Base-by-base conservation (phyloP, 2,797 vertebrate genomes). In the Girardinus metallicus region DNA sequence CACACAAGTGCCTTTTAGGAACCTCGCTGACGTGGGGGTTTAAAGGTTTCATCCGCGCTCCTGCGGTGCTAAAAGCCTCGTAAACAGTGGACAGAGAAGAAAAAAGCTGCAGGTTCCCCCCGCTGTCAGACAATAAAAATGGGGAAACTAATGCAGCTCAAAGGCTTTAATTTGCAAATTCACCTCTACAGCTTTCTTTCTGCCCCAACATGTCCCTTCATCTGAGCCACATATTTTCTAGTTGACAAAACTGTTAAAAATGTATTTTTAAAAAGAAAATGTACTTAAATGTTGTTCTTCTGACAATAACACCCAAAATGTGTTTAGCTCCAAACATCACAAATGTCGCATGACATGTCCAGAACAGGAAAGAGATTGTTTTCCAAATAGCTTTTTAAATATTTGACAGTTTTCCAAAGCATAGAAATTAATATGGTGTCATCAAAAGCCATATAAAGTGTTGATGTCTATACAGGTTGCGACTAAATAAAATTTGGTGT, bases 1-100 rank as follows among this genome's bases (percentile, higher is more conserved):
- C 76, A 81, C 78, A 70, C 78, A 86, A 87, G 83, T 77, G 84
- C 75, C 83, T 91, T 82, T 85, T 90, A 83, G 83, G 82, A 84
- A 91, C 81, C 44, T 39, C 46, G 29, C 1, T 80, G 83, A 85
- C 39, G 43, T 78, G 84, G 16, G 71, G 73, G 75, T 86, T 79
- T 84, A 88, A 90, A 89, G 87, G 84, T 77, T 87, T 68, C 39
- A n/a, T 74, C 68, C 72, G 4, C 31, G 68, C 31, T 78, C 86
- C 60, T 80, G 44, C 86, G 84, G 77, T 76, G 76, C 75, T 89
- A 80, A 87, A 84, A 88, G 83, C 84, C 80, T 49, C 36, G 77
- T 88, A 86, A 88, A 86, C 53, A 72, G 16, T 78, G 18, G 31
- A 47, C 46, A 1, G 51, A 71, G 68, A 66, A 26, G 23, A 16